phyloP scores from a whole-genome alignment of 1,140 invertebrate species.

The Asobara japonica region DNA sequence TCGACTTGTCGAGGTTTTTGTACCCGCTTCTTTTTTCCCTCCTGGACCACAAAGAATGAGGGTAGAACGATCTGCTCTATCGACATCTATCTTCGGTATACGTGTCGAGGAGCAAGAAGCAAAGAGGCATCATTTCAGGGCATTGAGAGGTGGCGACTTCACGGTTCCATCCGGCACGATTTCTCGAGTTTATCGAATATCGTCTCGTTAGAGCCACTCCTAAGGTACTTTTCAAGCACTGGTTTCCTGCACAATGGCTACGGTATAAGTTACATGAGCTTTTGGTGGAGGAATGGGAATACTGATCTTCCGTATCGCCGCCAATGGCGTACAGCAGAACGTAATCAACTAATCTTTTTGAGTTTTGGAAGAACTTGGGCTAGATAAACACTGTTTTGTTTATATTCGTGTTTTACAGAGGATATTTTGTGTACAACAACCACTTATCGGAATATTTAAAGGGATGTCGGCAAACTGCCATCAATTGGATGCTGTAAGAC shows the following conservation, averaged over 20 bases:
- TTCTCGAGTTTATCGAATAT: constrained; percentile 17
- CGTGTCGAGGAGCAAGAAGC: not conserved
- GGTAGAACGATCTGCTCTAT: constrained; percentile 51
- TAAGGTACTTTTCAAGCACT: not conserved
- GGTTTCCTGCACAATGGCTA: not conserved
- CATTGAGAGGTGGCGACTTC: not conserved
- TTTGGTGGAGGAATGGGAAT: too few relatives aligned
- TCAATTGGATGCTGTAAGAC: too few relatives aligned
- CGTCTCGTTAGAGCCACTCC: constrained; percentile 2
- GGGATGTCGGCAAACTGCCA: too few relatives aligned
- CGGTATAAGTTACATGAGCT: too few relatives aligned
- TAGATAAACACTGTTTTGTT: too few relatives aligned
- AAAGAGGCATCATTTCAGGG: constrained; percentile 5
- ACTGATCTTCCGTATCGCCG: too few relatives aligned
- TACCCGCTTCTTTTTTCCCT: not conserved
- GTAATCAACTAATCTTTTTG: too few relatives aligned
- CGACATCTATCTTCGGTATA: constrained; percentile 47
- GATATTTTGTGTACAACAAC: too few relatives aligned
- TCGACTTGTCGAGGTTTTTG: not conserved
- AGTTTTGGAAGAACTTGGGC: too few relatives aligned
- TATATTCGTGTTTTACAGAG: too few relatives aligned
- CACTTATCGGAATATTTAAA: too few relatives aligned
- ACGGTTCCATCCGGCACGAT: not conserved
- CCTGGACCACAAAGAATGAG: not conserved
- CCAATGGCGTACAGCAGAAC: too few relatives aligned